Conservation (phyloP, 1,140 invertebrate genomes). For the Heliconius nattereri region DNA sequence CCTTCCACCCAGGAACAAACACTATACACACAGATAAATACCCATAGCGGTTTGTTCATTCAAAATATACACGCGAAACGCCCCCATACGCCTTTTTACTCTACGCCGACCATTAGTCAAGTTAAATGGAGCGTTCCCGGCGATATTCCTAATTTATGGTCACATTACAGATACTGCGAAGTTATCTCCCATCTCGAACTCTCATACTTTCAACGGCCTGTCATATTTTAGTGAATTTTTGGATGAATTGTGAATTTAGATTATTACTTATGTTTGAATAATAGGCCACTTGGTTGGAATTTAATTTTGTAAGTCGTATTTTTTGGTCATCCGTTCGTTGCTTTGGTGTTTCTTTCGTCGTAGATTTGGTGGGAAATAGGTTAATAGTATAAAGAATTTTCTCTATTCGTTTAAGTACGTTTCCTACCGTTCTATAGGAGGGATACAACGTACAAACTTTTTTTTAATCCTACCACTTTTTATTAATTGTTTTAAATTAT, state of each 20-base stretch:
- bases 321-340: not conserved
- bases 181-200: slow-evolving; percentile 39
- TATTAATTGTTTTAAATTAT: no score
- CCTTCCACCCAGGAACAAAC: not conserved
- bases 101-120: slow-evolving; percentile 50
- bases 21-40: not conserved
- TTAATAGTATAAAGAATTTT: not conserved
- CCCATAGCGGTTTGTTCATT: slow-evolving; percentile 2
- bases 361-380: not conserved
- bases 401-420: no score
- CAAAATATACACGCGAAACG: slow-evolving; percentile 16
- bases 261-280: slow-evolving; percentile 3
- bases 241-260: slow-evolving; percentile 31
- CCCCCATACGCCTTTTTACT: slow-evolving; percentile 27
- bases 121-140: slow-evolving; percentile 53
- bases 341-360: not conserved
- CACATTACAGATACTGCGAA: slow-evolving; percentile 43
- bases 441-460: no score
- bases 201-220: slow-evolving; percentile 36
- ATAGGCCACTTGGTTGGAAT: not conserved
- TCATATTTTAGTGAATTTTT: slow-evolving; percentile 35
- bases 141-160: slow-evolving; percentile 58
- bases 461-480: no score
- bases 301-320: not conserved
- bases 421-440: no score